These are phyloP conservation scores for Leptopterna dolabrata DNA, from an alignment of 2,888 invertebrate species.

Conservation along the genomic window DNA sequence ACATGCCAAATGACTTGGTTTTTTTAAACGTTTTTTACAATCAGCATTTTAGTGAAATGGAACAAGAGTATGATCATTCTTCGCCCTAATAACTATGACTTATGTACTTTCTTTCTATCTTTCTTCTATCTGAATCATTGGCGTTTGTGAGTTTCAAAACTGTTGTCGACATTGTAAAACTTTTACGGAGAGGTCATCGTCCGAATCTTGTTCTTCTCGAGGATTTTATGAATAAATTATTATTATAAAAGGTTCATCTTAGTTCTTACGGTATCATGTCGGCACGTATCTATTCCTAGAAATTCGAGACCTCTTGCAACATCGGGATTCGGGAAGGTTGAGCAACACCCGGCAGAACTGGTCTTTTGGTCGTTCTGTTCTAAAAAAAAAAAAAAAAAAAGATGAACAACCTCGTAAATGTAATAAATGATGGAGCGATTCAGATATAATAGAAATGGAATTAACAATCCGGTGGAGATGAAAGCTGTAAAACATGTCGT, in stretches of 20 bases:
- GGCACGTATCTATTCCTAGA: conserved; percentile 1
- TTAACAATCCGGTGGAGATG: neutral
- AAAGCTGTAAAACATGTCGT: no score
- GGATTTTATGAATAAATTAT: neutral
- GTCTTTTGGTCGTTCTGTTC: neutral
- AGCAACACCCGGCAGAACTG: neutral
- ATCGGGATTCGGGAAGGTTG: neutral
- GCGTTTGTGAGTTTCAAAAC: no score
- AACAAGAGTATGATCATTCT: no score
- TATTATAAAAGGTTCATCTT: neutral
- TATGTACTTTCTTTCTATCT: no score
- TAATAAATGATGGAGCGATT: neutral
- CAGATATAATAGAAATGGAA: neutral
- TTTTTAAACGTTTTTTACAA: no score
- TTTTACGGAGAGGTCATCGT: neutral
- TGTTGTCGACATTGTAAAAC: no score
- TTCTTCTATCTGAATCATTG: no score
- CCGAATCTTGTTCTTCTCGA: neutral
- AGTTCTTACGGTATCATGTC: neutral
- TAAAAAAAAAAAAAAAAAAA: neutral
- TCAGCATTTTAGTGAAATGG: no score
- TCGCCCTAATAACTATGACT: no score
- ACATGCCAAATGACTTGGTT: no score
- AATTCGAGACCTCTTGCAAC: neutral
- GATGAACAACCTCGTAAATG: neutral